phyloP scores from a whole-genome alignment of 2,888 invertebrate species.

The Melinaea menophilus region DNA sequence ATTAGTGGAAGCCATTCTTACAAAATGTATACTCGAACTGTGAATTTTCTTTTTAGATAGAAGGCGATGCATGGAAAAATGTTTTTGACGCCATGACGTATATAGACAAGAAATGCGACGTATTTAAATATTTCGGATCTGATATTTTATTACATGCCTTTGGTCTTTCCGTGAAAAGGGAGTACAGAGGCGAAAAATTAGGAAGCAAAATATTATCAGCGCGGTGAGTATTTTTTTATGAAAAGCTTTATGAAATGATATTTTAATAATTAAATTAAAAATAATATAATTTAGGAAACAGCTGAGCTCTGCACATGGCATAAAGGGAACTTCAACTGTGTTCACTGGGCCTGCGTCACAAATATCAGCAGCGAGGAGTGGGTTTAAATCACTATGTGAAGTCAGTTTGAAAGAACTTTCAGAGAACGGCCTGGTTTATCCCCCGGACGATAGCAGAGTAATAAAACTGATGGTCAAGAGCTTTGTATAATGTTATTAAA shows the following conservation, averaged over 20 bases:
- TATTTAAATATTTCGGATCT: constrained; percentile 43
- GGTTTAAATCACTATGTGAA: constrained; percentile 45
- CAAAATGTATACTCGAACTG: too few relatives aligned
- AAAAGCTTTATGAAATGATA: too few relatives aligned
- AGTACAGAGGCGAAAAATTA: constrained; percentile 52
- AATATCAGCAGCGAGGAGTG: constrained; percentile 46
- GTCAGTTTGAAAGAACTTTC: constrained; percentile 46
- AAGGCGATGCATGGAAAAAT: constrained; percentile 51
- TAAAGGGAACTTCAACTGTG: too few relatives aligned
- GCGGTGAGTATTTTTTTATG: constrained; percentile 53
- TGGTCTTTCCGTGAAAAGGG: constrained; percentile 51
- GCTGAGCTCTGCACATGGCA: too few relatives aligned
- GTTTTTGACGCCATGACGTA: constrained; percentile 45
- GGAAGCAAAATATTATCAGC: constrained; percentile 53
- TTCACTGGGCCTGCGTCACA: too few relatives aligned
- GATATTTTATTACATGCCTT: constrained; percentile 48
- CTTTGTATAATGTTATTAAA: constrained; percentile 22
- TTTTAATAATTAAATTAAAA: too few relatives aligned
- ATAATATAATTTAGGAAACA: constrained; percentile 41
- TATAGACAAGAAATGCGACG: constrained; percentile 39
- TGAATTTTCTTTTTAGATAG: constrained; percentile 36
- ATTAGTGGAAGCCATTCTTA: too few relatives aligned
- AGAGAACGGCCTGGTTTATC: constrained; percentile 49
- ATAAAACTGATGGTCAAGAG: constrained; percentile 57
- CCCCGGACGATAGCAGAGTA: constrained; percentile 42